Percentiles rank a stretch among this genome's conserved stretches.
These are phyloP conservation scores for Pantherophis vulpinus DNA, from an alignment of 2,797 vertebrate genomes.

Conservation along the genomic window DNA sequence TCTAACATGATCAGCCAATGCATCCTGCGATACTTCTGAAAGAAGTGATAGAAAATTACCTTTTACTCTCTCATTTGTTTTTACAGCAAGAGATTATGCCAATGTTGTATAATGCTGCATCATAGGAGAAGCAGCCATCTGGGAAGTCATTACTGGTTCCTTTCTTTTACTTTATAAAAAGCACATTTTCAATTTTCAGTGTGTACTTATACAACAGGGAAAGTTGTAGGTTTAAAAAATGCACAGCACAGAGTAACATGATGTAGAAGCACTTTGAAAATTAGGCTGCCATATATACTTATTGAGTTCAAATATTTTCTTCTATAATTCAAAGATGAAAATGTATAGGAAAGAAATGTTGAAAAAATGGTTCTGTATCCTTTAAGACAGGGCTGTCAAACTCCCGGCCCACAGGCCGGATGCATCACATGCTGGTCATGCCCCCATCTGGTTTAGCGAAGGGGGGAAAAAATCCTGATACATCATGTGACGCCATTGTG, in stretches of 20 bases:
- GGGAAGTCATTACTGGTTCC: neutral
- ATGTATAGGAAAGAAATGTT: neutral
- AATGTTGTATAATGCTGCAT: neutral
- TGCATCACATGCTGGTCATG: too few relatives aligned
- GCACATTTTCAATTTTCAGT: neutral
- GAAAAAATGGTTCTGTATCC: neutral
- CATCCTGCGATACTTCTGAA: neutral
- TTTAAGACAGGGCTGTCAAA: neutral
- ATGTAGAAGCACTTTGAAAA: neutral
- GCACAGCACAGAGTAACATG: neutral
- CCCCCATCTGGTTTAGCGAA: too few relatives aligned
- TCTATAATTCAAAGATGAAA: neutral
- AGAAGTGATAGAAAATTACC: neutral
- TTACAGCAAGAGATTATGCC: neutral
- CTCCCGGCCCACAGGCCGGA: fast-evolving
- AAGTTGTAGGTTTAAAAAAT: neutral
- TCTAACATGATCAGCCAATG: neutral
- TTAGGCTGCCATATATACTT: neutral
- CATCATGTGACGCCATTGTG: too few relatives aligned
- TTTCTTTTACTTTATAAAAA: neutral
- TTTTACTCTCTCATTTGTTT: neutral
- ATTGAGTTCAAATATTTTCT: neutral
- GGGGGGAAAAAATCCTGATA: too few relatives aligned
- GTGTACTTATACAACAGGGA: neutral
- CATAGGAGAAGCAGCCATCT: neutral